Evolutionary conservation across 1,140 invertebrate species (phyloP), one percentile per base, ranked within the genome.

Genomic region (Tachypleus tridentatus): DNA sequence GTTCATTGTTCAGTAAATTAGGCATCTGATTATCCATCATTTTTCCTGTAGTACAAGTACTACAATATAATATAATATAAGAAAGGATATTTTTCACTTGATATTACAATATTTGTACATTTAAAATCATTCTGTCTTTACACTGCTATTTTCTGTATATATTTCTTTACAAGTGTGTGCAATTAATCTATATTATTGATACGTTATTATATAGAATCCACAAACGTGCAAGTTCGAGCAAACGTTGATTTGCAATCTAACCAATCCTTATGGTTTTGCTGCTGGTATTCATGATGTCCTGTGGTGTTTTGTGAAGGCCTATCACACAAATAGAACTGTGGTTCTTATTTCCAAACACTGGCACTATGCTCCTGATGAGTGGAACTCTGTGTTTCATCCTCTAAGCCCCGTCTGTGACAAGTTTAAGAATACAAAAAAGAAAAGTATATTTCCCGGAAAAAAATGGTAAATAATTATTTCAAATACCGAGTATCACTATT

Each of bases 301-400:
- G 4, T 69, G 68, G 68, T 69, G 68, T 50, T 61, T 69, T 51
- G 60, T 69, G 6, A 67, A 64, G 62, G 68, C 62, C 4, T 69
- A 64, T 51, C 60, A 65, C 29, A 60, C 53, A 11, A 53, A 64
- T 5, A 51, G 51, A 48, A 50, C 54, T 3, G n/a, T 69, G 5
- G 65, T 69, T 52, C 54, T 69, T 9, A 10, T 58, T 7, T 58
- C 66, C 4, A 48, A 51, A 3, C 57, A 64, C 8, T 67, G 65
- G 65, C 65, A 69, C 49, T 69, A 69, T 57, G 58, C 50, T 8
- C 58, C 58, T 5, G 60, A 57, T 8, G 60, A 51, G n/a, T 69
- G 68, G 68, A 61, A 64, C 4, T 61, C 48, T 4, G 47, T 64
- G 5, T 69, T 69, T 51, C 29, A 47, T 5, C 59, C 65, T 56